Evolutionary conservation across 1,140 invertebrate genomes (phyloP).

Genomic region (Heliconius melpomene): DNA sequence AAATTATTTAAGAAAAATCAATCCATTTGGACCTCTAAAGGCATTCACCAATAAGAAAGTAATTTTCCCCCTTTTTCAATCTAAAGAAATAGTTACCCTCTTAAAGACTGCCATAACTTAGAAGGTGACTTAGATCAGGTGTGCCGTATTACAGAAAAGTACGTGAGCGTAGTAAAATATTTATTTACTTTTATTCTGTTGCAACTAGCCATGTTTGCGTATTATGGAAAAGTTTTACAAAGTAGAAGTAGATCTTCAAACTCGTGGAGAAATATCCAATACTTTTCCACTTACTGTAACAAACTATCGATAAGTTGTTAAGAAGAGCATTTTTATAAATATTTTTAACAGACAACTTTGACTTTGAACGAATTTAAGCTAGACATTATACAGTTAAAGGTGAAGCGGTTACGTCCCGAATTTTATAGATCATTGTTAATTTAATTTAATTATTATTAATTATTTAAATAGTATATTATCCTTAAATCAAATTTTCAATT

Average conservation of each 20-base stretch:
- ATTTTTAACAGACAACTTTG: constrained; percentile 5
- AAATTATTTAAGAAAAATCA: background rate
- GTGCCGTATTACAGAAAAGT: constrained; percentile 34
- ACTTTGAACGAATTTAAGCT: constrained; percentile 2
- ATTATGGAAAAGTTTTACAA: constrained; percentile 7
- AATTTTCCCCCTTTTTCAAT: constrained; percentile 43
- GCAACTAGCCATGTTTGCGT: constrained; percentile 10
- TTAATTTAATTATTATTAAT: too few species aligned
- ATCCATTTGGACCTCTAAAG: background rate
- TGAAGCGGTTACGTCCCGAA: too few species aligned
- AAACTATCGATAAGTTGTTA: constrained; percentile 10
- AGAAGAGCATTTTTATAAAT: background rate
- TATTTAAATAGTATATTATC: background rate
- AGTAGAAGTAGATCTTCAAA: constrained; percentile 9
- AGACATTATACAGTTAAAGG: background rate
- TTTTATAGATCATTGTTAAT: too few species aligned
- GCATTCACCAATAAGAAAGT: constrained; percentile 31
- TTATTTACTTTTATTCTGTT: constrained; percentile 15
- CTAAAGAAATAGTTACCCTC: constrained; percentile 48
- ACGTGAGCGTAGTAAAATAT: constrained; percentile 25
- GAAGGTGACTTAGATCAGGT: constrained; percentile 50
- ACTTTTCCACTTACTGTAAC: constrained; percentile 9
- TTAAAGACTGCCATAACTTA: constrained; percentile 54
- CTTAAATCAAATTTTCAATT: background rate
- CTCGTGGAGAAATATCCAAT: background rate